Evolutionary conservation across 1,140 invertebrate species (phyloP), one percentile per base, ranked within the genome.

Genomic region (Pseudomyrmex flavicornis): DNA sequence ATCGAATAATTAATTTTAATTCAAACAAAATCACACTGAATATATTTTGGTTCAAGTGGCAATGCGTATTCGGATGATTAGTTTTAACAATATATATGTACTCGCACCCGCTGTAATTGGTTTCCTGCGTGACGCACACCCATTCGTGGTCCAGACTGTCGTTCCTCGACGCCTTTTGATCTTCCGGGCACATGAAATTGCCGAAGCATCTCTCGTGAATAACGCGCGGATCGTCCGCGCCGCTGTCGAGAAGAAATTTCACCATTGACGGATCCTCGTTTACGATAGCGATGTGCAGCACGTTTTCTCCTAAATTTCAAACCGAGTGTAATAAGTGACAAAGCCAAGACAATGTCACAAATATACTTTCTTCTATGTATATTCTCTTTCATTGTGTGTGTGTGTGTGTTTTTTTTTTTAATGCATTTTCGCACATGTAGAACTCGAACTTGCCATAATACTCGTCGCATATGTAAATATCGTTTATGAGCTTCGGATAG

Each of bases 181-280:
- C 99, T 94, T 99, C 98, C 0, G 99, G 98, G 79, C 97, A 97
- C 97, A 99, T 99, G 90, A 99, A 99, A 89, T 98, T 98, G 0
- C 99, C 99, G 86, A 97, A 97, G 90, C 98, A 99, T 35, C 98
- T 94, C 93, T 99, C 98, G 88, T 99, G 96, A 54, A 98, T 97
- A 35, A 77, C 68, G 1, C 26, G 8, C 26, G 74, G n/a, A 52
- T 77, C 76, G 92, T 99, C 96, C 0, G 98, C 98, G 3, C 98
- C 98, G 74, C 97, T 97, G 90, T 99, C 98, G 50, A 99, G 93
- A 7, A 99, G 95, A 93, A 97, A 99, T 94, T 99, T 99, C 0
- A 99, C 98, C 98, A 99, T 98, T 0, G 97, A 96, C 0, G 98
- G 98, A 93, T 99, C 99, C 92, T 99, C 99, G 93, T 99, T 99